Base-by-base conservation (phyloP, 2,888 invertebrate species). In the Hydriomena furcata region DNA sequence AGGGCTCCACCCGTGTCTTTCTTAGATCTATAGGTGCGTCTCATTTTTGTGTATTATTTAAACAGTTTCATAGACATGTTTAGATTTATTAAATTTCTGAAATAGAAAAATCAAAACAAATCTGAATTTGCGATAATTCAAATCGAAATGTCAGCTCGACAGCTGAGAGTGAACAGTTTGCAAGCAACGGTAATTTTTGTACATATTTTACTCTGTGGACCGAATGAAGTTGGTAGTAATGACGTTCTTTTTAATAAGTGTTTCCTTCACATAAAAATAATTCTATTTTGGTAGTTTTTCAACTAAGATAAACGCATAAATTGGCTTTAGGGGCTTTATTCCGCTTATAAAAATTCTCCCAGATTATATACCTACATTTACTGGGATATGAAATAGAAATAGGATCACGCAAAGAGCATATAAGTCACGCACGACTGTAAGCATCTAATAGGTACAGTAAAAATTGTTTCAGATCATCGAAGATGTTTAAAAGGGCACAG, bases 11-110 rank as follows among this genome's bases (percentile, higher is more conserved):
- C 71, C 3, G 67, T 67, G 25, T 82, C 81, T 64, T 81, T 88
- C 63, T 86, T 87, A 12, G 88, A 84, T 63, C 64, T 80, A 55
- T 88, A 88, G 0, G 88, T 88, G 47, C 82, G 76, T 43, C 71
- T 71, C 86, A 88, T 88, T 24, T 43, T 72, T 5, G 8, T 34
- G 5, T 11, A 32, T 12, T n/a, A 28, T 13, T 21, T 34, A 24
- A 37, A 17, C n/a, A 17, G 17, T 4, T 24, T 2, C 6, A 4
- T 21, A n/a, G n/a, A n/a, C n/a, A n/a, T n/a, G n/a, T n/a, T n/a
- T n/a, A n/a, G n/a, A n/a, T n/a, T n/a, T n/a, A n/a, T n/a, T n/a
- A n/a, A n/a, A n/a, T n/a, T n/a, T 38, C 23, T 7, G 7, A 42
- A 17, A 24, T 31, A 2, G 11, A 21, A 11, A 24, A 38, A 20